phyloP scores from a whole-genome alignment of 2,113 vertebrate species.

The Atractosteus spatula region DNA sequence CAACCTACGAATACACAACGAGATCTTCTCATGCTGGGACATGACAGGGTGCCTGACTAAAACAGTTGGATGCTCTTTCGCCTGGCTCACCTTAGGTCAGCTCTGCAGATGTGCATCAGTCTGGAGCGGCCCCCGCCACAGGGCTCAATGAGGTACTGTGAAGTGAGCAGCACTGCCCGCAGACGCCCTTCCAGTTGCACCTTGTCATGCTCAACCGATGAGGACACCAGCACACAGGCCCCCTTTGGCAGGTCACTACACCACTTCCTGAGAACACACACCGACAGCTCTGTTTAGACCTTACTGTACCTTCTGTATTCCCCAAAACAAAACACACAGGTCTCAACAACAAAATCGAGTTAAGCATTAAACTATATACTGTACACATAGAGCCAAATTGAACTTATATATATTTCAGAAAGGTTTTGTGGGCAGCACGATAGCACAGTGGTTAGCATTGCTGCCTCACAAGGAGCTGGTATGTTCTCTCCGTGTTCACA shows the following conservation, averaged over 20 bases:
- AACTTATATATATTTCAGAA: no score
- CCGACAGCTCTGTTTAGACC: neutral
- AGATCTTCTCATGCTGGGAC: no score
- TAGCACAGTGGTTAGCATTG: no score
- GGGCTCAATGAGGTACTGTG: constrained; percentile 78
- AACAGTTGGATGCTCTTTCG: no score
- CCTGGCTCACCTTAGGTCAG: constrained; percentile 71
- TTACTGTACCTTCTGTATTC: no score
- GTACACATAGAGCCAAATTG: neutral
- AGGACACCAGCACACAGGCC: constrained; percentile 67
- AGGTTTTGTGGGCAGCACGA: no score
- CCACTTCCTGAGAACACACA: constrained; percentile 64
- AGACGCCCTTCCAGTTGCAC: constrained; percentile 62
- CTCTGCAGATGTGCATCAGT: constrained; percentile 78
- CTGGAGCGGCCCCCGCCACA: constrained; percentile 64
- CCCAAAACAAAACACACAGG: neutral
- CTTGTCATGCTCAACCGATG: constrained; percentile 74
- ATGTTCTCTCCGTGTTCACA: no score
- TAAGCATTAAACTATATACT: neutral
- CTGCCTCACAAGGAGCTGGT: no score
- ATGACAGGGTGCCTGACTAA: no score
- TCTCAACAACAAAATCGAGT: neutral
- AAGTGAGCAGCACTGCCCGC: constrained; percentile 69
- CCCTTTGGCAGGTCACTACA: constrained; percentile 65
- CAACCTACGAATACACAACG: no score